Conservation (phyloP, 2,888 invertebrate genomes). For the Eristalis pertinax region DNA sequence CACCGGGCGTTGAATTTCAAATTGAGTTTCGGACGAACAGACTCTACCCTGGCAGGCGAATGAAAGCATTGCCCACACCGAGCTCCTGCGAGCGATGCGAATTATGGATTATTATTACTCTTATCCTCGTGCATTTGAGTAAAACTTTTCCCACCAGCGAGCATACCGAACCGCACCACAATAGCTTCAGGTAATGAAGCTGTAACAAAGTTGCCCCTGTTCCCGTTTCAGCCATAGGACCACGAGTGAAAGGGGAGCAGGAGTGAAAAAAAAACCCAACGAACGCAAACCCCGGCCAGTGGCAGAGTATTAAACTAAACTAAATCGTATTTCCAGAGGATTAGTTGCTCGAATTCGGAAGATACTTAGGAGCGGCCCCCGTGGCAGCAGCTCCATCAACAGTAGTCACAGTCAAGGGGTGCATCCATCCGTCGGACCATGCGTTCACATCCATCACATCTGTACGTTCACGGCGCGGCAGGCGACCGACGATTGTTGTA, state of each 20-base stretch:
- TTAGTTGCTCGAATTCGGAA: constrained; percentile 51
- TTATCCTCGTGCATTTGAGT: background rate
- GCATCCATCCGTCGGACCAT: background rate
- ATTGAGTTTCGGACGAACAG: background rate
- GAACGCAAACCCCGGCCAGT: constrained; percentile 11
- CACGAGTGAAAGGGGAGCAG: too few species aligned
- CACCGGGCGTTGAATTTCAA: background rate
- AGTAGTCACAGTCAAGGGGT: background rate
- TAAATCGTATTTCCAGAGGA: constrained; percentile 68
- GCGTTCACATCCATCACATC: constrained; percentile 1
- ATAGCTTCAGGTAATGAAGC: constrained; percentile 59
- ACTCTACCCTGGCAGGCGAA: background rate
- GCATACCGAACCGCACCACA: constrained; percentile 30
- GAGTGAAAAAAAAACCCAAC: background rate
- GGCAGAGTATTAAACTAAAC: constrained; percentile 43
- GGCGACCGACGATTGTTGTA: constrained; percentile 26
- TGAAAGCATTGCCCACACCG: background rate
- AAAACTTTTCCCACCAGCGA: constrained; percentile 5
- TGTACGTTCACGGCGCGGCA: background rate
- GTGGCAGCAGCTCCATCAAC: background rate
- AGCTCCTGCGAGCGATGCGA: background rate
- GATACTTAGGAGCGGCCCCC: constrained; percentile 10
- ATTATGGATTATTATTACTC: background rate
- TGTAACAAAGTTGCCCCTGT: constrained; percentile 37
- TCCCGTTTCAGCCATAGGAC: background rate